Conservation (phyloP, 2,888 invertebrate species). For the Heteropelma amictum region DNA sequence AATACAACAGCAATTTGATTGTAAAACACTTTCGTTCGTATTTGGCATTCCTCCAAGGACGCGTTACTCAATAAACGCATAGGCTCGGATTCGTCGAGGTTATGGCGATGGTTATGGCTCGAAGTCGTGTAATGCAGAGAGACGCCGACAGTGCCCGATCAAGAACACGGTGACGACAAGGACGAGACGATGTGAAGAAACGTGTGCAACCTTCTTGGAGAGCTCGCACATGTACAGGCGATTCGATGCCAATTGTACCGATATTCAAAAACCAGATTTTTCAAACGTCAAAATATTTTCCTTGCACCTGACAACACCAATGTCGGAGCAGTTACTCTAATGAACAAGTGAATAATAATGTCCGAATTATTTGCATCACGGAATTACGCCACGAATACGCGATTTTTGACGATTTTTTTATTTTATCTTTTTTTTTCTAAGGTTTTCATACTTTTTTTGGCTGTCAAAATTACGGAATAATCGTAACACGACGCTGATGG, state of each 20-base stretch:
- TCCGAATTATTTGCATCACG: too few species aligned
- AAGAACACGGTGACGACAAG: constrained; percentile 22
- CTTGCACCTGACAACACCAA: too few species aligned
- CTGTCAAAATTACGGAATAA: too few species aligned
- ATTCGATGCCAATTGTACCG: not conserved
- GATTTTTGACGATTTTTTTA: too few species aligned
- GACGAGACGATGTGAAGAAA: constrained; percentile 19
- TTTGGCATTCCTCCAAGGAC: constrained; percentile 72
- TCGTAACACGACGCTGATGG: too few species aligned
- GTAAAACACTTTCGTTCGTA: constrained; percentile 65
- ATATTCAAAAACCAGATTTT: not conserved
- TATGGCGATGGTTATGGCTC: constrained; percentile 33
- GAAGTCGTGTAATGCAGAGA: constrained; percentile 38
- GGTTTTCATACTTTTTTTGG: too few species aligned
- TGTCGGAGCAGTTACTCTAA: too few species aligned
- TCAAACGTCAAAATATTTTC: too few species aligned
- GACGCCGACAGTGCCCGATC: not conserved
- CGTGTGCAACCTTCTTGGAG: constrained; percentile 38
- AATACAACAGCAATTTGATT: constrained; percentile 58
- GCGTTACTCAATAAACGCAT: constrained; percentile 61
- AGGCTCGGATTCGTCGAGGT: constrained; percentile 25
- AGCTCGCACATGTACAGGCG: not conserved
- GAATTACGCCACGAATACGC: too few species aligned
- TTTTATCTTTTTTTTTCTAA: too few species aligned
- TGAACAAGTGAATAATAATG: too few species aligned